Base-by-base conservation (phyloP, 2,888 invertebrate species). In the Trissolcus japonicus region DNA sequence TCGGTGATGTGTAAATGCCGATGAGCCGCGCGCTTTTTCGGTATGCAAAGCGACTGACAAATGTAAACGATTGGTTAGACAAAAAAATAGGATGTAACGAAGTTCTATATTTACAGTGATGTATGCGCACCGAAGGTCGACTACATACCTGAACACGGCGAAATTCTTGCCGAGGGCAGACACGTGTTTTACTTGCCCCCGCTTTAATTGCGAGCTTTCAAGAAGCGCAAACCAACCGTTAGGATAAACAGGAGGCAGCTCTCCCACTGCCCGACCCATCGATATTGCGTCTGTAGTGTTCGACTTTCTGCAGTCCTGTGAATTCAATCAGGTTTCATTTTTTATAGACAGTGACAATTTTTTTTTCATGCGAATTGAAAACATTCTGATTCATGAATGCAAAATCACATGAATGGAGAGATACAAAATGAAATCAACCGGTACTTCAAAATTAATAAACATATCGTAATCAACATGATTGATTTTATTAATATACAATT, bases 151-250 rank as follows among this genome's bases (percentile, higher is more conserved):
- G 79, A 86, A 89, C 3, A 88, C 86, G 2, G 89, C 89, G 54
- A 89, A 88, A 78, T 88, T 88, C 76, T 85, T 84, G 63, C 95
- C 96, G 25, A 96, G 87, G 29, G 92, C 93, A 59, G 93, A 91
- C 0, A 94, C 91, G 69, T 93, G 91, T 6, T 90, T 88, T 0
- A 93, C 93, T 56, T 91, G 90, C 0, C 92, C 91, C 0, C 85
- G 82, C 46, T 88, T 90, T 16, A 96, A 84, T 0, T 92, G 90
- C 6, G 90, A 88, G 2, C 94, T 94, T 85, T 96, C 96, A 0
- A 93, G 89, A 1, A 97, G 86, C 0, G 92, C 93, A 82, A 94
- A 96, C 97, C 97, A 97, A 0, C 97, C 97, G 84, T 97, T 97
- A 0, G 97, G 97, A 86, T 92, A 97, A 0, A 95, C 95, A 0